phyloP scores from a whole-genome alignment of 2,113 vertebrate species.

The Rhagologus leucostigma region DNA sequence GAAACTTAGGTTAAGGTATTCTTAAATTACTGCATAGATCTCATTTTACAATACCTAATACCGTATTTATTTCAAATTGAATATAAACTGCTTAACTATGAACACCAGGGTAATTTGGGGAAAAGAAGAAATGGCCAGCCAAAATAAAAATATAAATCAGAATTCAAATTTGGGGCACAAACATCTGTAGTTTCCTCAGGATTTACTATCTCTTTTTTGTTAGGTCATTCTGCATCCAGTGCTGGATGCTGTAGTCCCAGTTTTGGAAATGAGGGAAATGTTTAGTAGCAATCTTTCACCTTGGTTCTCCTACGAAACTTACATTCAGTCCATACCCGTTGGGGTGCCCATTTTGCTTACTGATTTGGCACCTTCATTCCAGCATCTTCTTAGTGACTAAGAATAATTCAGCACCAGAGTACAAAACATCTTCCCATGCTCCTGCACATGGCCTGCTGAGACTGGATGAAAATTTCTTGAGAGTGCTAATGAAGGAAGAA shows the following conservation, averaged over 20 bases:
- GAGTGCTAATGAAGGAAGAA: background rate
- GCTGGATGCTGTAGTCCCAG: background rate
- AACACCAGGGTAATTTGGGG: background rate
- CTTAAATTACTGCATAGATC: background rate
- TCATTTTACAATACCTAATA: background rate
- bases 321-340: background rate
- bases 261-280: background rate
- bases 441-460: background rate
- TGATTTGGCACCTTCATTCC: background rate
- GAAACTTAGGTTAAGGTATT: background rate
- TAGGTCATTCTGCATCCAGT: background rate
- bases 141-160: background rate
- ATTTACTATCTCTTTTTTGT: background rate
- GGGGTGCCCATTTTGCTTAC: background rate
- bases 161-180: background rate
- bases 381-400: background rate
- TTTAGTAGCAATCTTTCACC: background rate
- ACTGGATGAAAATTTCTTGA: background rate
- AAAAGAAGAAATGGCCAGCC: background rate
- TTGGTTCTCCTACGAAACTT: background rate
- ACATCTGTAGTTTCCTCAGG: background rate
- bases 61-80: background rate
- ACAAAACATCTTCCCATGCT: background rate
- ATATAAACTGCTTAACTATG: background rate
- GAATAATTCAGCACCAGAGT: background rate